phyloP scores from a whole-genome alignment of 2,888 invertebrate species.

The Atrina japonica region DNA sequence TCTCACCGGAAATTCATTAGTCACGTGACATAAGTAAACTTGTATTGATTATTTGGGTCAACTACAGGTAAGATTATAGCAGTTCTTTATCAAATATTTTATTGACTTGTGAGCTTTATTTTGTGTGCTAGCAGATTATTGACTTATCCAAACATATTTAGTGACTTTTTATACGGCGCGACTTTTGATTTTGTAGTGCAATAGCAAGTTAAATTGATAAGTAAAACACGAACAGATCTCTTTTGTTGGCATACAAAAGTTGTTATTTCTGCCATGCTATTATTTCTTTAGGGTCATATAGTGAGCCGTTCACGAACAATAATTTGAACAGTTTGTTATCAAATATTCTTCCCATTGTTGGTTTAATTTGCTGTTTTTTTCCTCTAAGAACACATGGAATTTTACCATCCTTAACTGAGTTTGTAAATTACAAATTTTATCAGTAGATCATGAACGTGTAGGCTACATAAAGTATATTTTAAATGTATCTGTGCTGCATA shows the following conservation, averaged over 20 bases:
- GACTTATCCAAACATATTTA: constrained; percentile 23
- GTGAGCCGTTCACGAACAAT: too few species aligned
- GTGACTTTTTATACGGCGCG: constrained; percentile 18
- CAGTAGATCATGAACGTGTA: too few species aligned
- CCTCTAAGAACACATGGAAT: too few species aligned
- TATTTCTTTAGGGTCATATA: not conserved
- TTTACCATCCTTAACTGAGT: too few species aligned
- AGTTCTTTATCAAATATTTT: constrained; percentile 33
- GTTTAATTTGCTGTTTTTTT: too few species aligned
- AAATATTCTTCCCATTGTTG: too few species aligned
- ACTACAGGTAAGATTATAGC: constrained; percentile 25
- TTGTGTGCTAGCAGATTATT: constrained; percentile 24
- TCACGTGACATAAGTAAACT: constrained; percentile 23
- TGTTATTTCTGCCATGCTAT: not conserved
- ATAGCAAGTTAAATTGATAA: not conserved
- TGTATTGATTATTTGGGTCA: constrained; percentile 39
- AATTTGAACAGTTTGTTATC: too few species aligned
- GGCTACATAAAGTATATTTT: too few species aligned
- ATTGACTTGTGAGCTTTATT: constrained; percentile 33
- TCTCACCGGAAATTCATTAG: not conserved
- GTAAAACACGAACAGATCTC: not conserved
- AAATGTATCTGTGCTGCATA: too few species aligned
- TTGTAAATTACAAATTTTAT: too few species aligned
- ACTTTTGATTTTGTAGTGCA: constrained; percentile 29
- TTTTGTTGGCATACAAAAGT: not conserved